phyloP scores from a whole-genome alignment of 2,797 vertebrate genomes.

The Enteromius paludinosus region DNA sequence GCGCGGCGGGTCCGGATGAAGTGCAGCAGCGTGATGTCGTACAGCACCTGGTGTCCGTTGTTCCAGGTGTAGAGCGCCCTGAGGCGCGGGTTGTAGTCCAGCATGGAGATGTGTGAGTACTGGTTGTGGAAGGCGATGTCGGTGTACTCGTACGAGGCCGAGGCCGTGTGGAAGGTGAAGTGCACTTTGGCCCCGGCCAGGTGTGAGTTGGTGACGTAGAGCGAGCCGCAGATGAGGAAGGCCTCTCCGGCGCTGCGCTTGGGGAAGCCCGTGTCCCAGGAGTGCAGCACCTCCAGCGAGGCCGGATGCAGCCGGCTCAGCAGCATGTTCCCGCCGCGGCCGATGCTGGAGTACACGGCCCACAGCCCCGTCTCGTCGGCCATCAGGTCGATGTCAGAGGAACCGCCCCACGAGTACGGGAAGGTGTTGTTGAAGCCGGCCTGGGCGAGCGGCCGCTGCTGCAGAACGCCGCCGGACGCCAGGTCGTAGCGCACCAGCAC shows the following conservation, averaged over 20 bases:
- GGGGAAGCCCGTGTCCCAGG: slow-evolving; percentile 95
- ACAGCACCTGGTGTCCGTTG: slow-evolving; percentile 96
- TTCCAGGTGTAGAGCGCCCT: slow-evolving; percentile 96
- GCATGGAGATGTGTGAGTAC: slow-evolving; percentile 98
- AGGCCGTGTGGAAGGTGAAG: slow-evolving; percentile 94
- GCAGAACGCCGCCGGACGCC: slow-evolving; percentile 85
- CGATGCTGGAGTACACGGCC: slow-evolving; percentile 94
- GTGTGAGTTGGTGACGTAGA: slow-evolving; percentile 97
- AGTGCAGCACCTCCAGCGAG: slow-evolving; percentile 87
- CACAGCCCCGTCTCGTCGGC: slow-evolving; percentile 94
- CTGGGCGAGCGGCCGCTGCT: slow-evolving; percentile 89
- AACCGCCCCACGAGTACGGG: slow-evolving; percentile 97
- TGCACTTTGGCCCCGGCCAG: slow-evolving; percentile 96
- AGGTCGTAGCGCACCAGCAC: slow-evolving; percentile 92
- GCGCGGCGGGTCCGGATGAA: slow-evolving; percentile 82
- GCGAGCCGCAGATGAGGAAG: slow-evolving; percentile 95
- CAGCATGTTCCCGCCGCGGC: slow-evolving; percentile 92
- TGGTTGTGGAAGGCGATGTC: slow-evolving; percentile 97
- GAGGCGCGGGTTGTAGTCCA: slow-evolving; percentile 96
- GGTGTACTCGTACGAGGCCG: slow-evolving; percentile 92
- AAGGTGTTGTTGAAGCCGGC: slow-evolving; percentile 98
- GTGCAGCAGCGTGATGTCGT: slow-evolving; percentile 95
- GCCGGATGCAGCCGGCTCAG: slow-evolving; percentile 88
- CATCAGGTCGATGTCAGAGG: slow-evolving; percentile 98
- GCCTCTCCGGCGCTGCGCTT: slow-evolving; percentile 96